phyloP scores from a whole-genome alignment of 2,888 invertebrate genomes.

The Fabriciana adippe region DNA sequence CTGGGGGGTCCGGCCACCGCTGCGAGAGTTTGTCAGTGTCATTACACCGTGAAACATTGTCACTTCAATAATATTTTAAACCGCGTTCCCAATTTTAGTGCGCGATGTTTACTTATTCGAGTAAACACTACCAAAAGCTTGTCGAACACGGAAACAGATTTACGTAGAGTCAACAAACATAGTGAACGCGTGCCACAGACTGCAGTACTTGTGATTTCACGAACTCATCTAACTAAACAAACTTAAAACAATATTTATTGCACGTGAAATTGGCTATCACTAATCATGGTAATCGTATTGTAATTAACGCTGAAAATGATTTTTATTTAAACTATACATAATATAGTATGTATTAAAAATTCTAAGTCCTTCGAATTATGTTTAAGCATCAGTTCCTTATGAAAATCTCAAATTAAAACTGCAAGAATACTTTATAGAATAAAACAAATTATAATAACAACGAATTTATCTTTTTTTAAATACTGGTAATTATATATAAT shows the following conservation, averaged over 20 bases:
- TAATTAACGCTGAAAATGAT: not conserved
- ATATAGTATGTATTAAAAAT: not conserved
- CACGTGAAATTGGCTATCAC: conserved; percentile 29
- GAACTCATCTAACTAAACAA: conserved; percentile 15
- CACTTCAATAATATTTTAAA: conserved; percentile 66
- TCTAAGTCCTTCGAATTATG: not conserved
- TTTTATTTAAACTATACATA: not conserved
- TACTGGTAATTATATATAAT: not conserved
- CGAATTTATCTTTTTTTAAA: not conserved
- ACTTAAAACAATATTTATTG: conserved; percentile 26
- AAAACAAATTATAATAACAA: not conserved
- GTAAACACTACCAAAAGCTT: conserved; percentile 63
- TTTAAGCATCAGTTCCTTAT: not conserved
- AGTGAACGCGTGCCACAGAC: conserved; percentile 46
- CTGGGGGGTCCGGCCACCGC: conserved; percentile 49
- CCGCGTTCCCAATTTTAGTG: conserved; percentile 62
- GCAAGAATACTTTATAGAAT: not conserved
- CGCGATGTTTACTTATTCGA: conserved; percentile 59
- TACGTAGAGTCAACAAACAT: conserved; percentile 51
- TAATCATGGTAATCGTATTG: conserved; percentile 21
- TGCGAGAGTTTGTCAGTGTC: conserved; percentile 58
- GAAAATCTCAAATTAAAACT: not conserved
- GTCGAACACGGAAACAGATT: conserved; percentile 57
- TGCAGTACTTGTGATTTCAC: conserved; percentile 12
- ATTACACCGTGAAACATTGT: conserved; percentile 60